Evolutionary conservation across 2,888 invertebrate species (phyloP).

Genomic region (Alloscopus bannaensis): DNA sequence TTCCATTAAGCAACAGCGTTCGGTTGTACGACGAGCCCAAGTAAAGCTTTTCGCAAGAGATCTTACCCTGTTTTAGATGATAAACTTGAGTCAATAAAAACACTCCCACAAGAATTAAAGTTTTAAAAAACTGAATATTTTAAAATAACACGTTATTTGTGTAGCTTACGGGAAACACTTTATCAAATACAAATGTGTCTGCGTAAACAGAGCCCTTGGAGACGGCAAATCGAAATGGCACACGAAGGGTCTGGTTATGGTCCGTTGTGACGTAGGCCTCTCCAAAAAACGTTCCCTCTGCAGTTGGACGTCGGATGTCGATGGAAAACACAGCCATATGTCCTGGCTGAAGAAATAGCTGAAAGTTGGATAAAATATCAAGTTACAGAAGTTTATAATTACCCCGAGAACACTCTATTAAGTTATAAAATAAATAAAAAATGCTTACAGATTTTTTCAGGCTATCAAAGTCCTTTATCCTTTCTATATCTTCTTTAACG

Average conservation of each 20-base stretch:
- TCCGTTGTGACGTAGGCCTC: slow-evolving; percentile 85
- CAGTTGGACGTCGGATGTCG: slow-evolving; percentile 82
- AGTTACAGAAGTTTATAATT: slow-evolving; percentile 55
- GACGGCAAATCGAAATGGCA: slow-evolving; percentile 86
- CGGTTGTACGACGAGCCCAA: slow-evolving; percentile 88
- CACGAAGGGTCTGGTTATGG: slow-evolving; percentile 80
- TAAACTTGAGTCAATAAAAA: background rate
- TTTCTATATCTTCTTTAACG: slow-evolving; percentile 72
- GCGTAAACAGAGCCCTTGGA: slow-evolving; percentile 84
- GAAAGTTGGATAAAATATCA: no score
- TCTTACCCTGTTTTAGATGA: slow-evolving; percentile 81
- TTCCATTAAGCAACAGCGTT: slow-evolving; percentile 81
- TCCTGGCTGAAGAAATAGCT: slow-evolving; percentile 79
- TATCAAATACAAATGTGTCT: slow-evolving; percentile 83
- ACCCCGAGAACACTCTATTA: no score
- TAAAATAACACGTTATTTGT: slow-evolving; percentile 23
- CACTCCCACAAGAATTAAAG: slow-evolving; percentile 23
- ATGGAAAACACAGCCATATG: slow-evolving; percentile 84
- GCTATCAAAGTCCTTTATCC: slow-evolving; percentile 71
- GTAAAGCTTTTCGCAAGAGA: slow-evolving; percentile 85
- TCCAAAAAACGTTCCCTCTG: slow-evolving; percentile 82
- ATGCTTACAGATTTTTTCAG: slow-evolving; percentile 71
- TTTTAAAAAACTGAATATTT: slow-evolving; percentile 8
- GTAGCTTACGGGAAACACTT: slow-evolving; percentile 86
- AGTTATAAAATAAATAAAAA: background rate